Evolutionary conservation across 1,140 invertebrate genomes (phyloP).

Genomic region (Conus ventricosus): DNA sequence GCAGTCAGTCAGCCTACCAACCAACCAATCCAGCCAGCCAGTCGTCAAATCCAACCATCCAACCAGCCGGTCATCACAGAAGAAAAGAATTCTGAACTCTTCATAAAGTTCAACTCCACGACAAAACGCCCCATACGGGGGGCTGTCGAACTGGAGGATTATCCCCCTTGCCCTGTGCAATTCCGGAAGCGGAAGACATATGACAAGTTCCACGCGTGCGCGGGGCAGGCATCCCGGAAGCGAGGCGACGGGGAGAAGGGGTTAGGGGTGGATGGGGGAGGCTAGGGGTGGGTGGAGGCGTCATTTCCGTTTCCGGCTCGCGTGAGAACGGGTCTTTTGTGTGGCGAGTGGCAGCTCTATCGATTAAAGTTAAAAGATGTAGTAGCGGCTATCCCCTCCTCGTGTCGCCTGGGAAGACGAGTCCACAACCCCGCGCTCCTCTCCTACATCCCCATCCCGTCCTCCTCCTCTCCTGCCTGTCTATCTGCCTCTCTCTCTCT

Average conservation of each 20-base stretch:
- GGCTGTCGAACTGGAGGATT: too few species aligned
- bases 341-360: background rate
- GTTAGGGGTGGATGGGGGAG: background rate
- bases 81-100: too few species aligned
- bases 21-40: too few species aligned
- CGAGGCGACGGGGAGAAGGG: background rate
- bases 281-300: background rate
- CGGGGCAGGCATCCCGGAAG: background rate
- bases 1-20: too few species aligned
- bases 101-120: too few species aligned
- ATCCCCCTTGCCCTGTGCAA: too few species aligned
- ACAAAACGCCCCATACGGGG: too few species aligned
- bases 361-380: background rate
- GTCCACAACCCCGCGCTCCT: too few species aligned
- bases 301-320: background rate
- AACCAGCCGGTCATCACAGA: too few species aligned
- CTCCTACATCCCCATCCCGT: background rate
- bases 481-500: background rate
- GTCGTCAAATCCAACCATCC: too few species aligned
- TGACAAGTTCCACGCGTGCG: background rate
- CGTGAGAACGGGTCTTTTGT: slow-evolving; percentile 1
- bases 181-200: background rate
- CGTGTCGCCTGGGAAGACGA: too few species aligned
- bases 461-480: background rate
- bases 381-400: too few species aligned